Evolutionary conservation across 2,888 invertebrate species (phyloP).

Genomic region (Vannuccia rotundouncinata): DNA sequence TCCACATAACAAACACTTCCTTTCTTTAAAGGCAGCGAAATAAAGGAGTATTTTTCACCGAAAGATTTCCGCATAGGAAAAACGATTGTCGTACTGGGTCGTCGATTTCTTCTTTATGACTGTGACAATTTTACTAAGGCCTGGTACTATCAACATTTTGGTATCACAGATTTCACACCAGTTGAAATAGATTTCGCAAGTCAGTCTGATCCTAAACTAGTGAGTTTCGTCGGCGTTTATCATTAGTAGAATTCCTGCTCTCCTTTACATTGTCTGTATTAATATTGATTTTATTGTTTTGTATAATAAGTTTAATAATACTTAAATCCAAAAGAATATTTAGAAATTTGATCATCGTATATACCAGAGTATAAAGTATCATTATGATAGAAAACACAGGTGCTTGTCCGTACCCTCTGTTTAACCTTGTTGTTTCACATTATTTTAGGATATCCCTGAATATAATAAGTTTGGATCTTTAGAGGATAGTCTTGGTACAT

Average conservation of each 20-base stretch:
- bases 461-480: conserved; percentile 68
- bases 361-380: too few relatives aligned
- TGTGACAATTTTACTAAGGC: conserved; percentile 73
- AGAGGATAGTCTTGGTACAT: conserved; percentile 71
- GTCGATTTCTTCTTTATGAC: conserved; percentile 67
- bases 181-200: conserved; percentile 50
- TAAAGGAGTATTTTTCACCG: conserved; percentile 71
- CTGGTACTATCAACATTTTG: conserved; percentile 63
- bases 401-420: too few relatives aligned
- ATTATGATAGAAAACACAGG: too few relatives aligned
- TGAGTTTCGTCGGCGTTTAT: too few relatives aligned
- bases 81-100: conserved; percentile 55
- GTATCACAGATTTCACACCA: conserved; percentile 55
- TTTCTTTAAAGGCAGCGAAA: conserved; percentile 62
- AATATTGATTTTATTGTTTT: too few relatives aligned
- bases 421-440: too few relatives aligned
- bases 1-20: too few relatives aligned
- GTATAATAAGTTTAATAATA: too few relatives aligned
- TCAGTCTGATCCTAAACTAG: conserved; percentile 50
- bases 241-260: too few relatives aligned
- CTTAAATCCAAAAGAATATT: too few relatives aligned
- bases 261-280: too few relatives aligned
- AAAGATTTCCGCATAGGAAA: conserved; percentile 70
- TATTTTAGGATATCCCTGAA: conserved; percentile 62
- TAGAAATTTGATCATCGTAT: too few relatives aligned